Percentiles rank a stretch among this genome's conserved stretches.
These are phyloP conservation scores for Limosa lapponica DNA, from an alignment of 2,797 vertebrate genomes.

Conservation along the genomic window DNA sequence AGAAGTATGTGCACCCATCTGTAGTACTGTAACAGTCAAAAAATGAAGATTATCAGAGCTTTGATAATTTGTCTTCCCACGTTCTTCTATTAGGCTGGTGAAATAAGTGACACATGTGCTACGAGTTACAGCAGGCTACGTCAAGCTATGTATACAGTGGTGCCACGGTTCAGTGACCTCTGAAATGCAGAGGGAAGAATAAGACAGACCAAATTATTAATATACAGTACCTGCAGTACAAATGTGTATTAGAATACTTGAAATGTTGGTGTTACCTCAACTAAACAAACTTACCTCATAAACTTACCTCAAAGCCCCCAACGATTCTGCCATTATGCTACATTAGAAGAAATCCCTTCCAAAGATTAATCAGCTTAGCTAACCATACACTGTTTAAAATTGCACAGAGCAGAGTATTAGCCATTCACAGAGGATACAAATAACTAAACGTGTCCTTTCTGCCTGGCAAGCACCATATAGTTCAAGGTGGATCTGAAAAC, in stretches of 20 bases:
- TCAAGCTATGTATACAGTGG: background rate
- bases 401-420: background rate
- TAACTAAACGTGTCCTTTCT: background rate
- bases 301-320: background rate
- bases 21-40: background rate
- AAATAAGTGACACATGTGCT: background rate
- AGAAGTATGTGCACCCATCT: background rate
- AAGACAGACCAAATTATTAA: background rate
- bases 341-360: background rate
- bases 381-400: background rate
- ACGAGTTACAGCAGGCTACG: accelerated
- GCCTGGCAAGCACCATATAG: background rate
- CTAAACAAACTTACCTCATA: background rate
- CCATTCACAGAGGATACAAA: background rate
- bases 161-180: background rate
- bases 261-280: background rate
- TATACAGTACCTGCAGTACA: background rate
- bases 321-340: background rate
- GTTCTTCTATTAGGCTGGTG: background rate
- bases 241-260: background rate
- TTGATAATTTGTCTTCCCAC: background rate
- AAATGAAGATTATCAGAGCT: background rate
- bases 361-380: conserved; percentile 21
- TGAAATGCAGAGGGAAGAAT: background rate
- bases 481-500: conserved; percentile 50